These are phyloP conservation scores for Rutpela maculata DNA, from an alignment of 2,888 invertebrate species.

Conservation along the genomic window DNA sequence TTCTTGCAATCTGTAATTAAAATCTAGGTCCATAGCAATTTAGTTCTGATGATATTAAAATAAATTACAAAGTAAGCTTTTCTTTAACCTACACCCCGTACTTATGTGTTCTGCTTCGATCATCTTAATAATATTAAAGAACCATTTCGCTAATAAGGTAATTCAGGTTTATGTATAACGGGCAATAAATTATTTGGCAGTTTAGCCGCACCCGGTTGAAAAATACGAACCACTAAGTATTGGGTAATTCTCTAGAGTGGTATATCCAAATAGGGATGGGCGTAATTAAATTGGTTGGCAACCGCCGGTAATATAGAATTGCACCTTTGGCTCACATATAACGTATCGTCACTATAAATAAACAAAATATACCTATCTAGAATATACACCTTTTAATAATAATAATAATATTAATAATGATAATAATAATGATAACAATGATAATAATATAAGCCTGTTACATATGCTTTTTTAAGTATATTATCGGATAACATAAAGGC, in stretches of 20 bases:
- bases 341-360: no score
- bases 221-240: neutral
- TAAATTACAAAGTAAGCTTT: neutral
- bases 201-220: neutral
- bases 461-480: no score
- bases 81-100: neutral
- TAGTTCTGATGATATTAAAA: neutral
- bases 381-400: no score
- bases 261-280: constrained; percentile 1
- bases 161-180: neutral
- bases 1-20: neutral
- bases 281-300: neutral
- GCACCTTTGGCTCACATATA: neutral
- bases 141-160: neutral
- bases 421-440: no score
- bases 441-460: no score
- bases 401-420: no score
- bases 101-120: neutral
- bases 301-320: neutral
- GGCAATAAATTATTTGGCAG: neutral
- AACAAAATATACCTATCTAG: no score
- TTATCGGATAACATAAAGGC: no score
- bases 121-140: neutral
- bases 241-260: neutral
- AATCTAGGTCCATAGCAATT: neutral